Conservation (phyloP, 2,797 vertebrate species). For the Mionectes olivaceus region DNA sequence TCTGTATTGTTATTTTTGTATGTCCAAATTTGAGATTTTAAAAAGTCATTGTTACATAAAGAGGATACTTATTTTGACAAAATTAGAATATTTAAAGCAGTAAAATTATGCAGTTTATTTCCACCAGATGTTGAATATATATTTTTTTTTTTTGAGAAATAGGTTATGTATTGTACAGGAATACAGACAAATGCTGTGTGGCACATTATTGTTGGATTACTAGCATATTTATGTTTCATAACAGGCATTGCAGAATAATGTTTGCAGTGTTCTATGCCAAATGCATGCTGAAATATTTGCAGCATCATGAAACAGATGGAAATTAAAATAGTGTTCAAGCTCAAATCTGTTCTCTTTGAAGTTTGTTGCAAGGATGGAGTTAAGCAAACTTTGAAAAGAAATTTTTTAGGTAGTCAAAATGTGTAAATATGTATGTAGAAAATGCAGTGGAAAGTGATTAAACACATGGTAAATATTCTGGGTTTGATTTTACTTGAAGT, state of each 20-base stretch:
- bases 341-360: slow-evolving; percentile 38
- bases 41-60: slow-evolving; percentile 17
- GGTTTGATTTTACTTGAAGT: slow-evolving; percentile 21
- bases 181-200: slow-evolving; percentile 38
- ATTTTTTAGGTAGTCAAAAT: slow-evolving; percentile 36
- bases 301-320: slow-evolving; percentile 57
- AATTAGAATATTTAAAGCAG: slow-evolving; percentile 28
- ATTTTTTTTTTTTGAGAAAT: neutral
- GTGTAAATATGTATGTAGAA: neutral
- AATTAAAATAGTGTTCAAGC: neutral
- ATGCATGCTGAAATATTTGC: slow-evolving; percentile 19
- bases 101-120: slow-evolving; percentile 56
- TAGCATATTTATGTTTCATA: neutral
- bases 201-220: neutral
- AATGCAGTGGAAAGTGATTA: neutral
- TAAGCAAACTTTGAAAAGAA: slow-evolving; percentile 47
- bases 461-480: slow-evolving; percentile 1
- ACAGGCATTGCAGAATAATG: neutral
- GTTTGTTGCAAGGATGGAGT: neutral
- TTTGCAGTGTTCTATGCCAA: neutral
- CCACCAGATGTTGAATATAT: slow-evolving; percentile 27
- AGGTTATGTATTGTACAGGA: neutral
- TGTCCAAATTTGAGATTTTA: neutral
- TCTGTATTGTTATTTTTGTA: neutral
- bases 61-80: slow-evolving; percentile 38